These are phyloP conservation scores for Harmothoe impar DNA, from an alignment of 2,888 invertebrate species.

Conservation along the genomic window DNA sequence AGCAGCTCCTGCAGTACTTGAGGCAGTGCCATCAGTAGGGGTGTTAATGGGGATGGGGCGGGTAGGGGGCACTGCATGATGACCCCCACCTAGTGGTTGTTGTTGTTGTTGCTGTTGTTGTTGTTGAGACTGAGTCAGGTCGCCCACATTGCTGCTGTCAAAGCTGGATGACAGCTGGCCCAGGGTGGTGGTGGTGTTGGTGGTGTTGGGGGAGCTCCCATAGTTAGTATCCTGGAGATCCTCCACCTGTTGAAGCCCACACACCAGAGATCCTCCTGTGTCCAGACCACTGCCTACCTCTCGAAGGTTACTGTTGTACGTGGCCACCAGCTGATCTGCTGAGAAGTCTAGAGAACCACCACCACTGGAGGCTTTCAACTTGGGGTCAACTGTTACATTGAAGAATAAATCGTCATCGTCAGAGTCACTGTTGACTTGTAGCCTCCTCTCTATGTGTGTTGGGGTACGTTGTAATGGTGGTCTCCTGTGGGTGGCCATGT, in stretches of 20 bases:
- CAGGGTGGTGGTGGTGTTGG: too few species aligned
- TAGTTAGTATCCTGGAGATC: not conserved
- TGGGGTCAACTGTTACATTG: not conserved
- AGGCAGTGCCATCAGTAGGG: not conserved
- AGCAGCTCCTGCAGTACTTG: too few species aligned
- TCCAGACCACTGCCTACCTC: not conserved
- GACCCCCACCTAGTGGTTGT: not conserved
- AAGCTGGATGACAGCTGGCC: too few species aligned
- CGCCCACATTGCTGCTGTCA: not conserved
- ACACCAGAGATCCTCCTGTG: too few species aligned
- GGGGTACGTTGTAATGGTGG: not conserved
- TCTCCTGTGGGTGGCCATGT: not conserved
- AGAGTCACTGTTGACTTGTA: not conserved
- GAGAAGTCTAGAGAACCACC: not conserved
- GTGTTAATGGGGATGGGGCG: not conserved
- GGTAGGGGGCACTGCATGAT: not conserved
- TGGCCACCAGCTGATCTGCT: not conserved
- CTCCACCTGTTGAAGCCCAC: not conserved
- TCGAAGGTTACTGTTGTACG: not conserved
- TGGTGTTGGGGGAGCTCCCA: not conserved
- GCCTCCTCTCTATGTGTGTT: not conserved
- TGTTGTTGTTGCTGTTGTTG: too few species aligned
- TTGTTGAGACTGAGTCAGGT: not conserved
- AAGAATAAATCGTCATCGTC: constrained; percentile 25
- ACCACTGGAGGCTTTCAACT: not conserved